These are phyloP conservation scores for Drosophila kanapiae DNA, from an alignment of 1,140 invertebrate genomes.

Conservation along the genomic window DNA sequence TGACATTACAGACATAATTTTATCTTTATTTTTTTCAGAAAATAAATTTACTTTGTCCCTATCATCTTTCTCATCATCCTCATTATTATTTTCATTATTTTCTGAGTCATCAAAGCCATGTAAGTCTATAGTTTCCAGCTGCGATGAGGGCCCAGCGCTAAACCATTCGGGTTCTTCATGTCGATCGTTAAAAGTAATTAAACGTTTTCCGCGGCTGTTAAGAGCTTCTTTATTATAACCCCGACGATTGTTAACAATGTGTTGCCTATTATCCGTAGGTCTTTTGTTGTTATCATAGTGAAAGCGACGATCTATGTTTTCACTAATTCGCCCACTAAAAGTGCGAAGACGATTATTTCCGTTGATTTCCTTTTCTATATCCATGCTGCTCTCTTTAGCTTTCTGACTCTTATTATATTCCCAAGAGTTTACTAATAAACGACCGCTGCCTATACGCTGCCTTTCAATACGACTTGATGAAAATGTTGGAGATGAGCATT, in stretches of 20 bases:
- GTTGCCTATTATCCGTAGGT: conserved; percentile 24
- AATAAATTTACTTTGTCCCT: not conserved
- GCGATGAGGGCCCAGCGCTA: conserved; percentile 94
- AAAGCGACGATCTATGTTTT: conserved; percentile 37
- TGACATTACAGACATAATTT: conserved; percentile 14
- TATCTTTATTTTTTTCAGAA: conserved; percentile 83
- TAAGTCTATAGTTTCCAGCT: conserved; percentile 96
- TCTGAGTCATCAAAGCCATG: conserved; percentile 93
- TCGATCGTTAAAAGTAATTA: conserved; percentile 86
- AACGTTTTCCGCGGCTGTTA: conserved; percentile 62
- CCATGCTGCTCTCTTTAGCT: not conserved
- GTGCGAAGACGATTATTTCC: conserved; percentile 43
- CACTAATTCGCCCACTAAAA: conserved; percentile 28
- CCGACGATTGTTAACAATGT: conserved; percentile 31
- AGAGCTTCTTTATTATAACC: conserved; percentile 48
- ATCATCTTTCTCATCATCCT: not conserved
- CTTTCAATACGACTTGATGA: conserved; percentile 81
- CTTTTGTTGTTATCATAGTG: conserved; percentile 42
- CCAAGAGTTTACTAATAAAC: conserved; percentile 88
- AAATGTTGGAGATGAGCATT: conserved; percentile 44
- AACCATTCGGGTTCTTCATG: conserved; percentile 91
- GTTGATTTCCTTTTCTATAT: conserved; percentile 61
- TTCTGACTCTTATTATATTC: conserved; percentile 86
- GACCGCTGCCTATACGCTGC: conserved; percentile 90
- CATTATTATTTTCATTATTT: conserved; percentile 84